A percentile compares a stretch with the other conserved stretches of the same genome.
phyloP scores from a whole-genome alignment of 2,797 vertebrate genomes.

The Fringilla coelebs region DNA sequence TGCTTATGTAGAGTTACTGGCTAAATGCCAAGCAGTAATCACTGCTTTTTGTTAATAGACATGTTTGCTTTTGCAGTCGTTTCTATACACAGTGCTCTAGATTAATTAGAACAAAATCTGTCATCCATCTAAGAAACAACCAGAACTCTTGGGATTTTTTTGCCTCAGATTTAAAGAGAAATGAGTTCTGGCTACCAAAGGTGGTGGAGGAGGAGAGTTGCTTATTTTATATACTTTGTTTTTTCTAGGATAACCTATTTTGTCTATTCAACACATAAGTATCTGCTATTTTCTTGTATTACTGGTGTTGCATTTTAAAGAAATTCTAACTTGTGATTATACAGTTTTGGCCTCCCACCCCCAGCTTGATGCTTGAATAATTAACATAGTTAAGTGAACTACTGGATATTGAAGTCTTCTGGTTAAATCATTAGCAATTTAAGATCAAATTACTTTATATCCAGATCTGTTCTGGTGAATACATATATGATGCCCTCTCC shows the following conservation, averaged over 20 bases:
- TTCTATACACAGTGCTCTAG: conserved; percentile 80
- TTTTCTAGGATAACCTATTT: not conserved
- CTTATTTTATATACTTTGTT: not conserved
- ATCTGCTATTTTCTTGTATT: not conserved
- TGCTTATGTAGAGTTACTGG: conserved; percentile 81
- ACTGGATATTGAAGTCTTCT: not conserved
- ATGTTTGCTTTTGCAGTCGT: conserved; percentile 86
- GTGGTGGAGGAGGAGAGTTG: not conserved
- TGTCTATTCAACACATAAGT: not conserved
- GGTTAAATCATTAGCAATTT: not conserved
- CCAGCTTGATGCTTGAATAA: not conserved
- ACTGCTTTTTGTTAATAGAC: conserved; percentile 86
- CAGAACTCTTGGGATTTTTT: conserved; percentile 55
- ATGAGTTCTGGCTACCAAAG: not conserved
- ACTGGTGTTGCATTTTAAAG: not conserved
- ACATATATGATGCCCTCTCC: not conserved
- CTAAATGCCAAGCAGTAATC: conserved; percentile 79
- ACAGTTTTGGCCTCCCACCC: not conserved
- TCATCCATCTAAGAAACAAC: conserved; percentile 76
- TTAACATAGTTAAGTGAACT: not conserved
- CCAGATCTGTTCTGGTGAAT: not conserved
- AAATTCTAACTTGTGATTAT: not conserved
- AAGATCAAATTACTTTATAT: not conserved
- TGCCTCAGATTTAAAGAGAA: conserved; percentile 59
- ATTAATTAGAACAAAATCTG: conserved; percentile 84